Base-by-base conservation (phyloP, 2,797 vertebrate genomes). In the Lophotriccus pileatus region DNA sequence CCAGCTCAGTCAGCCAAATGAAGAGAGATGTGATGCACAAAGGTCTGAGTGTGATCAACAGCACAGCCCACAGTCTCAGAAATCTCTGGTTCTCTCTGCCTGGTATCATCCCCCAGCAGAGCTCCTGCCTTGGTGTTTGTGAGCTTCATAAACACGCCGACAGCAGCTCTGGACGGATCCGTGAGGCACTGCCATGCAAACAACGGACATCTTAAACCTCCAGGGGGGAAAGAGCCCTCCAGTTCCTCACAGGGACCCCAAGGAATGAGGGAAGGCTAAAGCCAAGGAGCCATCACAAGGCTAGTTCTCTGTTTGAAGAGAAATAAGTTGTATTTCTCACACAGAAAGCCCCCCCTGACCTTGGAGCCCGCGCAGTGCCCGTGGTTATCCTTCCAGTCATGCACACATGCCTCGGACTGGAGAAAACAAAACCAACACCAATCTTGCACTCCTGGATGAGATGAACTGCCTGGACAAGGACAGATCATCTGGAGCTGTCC, bases 361-460 rank as follows among this genome's bases (percentile, higher is more conserved):
- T 95, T 89, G 72, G 50, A n/a, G 55, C 16, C 67, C 14, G 53
- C 10, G 87, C 82, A 36, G 39, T 49, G 80, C 32, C 80, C 50
- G 2, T 6, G 44, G 69, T 34, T 55, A 39, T 44, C 68, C 53
- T 69, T 66, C 69, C 75, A 53, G 46, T 25, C 69, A 30, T n/a
- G 68, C 72, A 50, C 43, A 30, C 46, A 23, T 3, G 10, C 25
- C 58, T 93, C 41, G 0, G 1, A 30, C 0, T 11, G 67, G 41
- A 73, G 49, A 37, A 76, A 91, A 83, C 14, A 76, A 52, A 91
- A 55, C 37, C 30, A 58, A 43, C 3, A 32, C 47, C 81, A 94
- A 59, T 34, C 75, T 63, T 43, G n/a, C 11, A 0, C 68, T 53
- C 36, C 0, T 0, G 0, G 0, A 53, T 22, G 1, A 30, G 62